These are phyloP conservation scores for Laterallus jamaicensis DNA, from an alignment of 2,113 vertebrate species.

Conservation along the genomic window DNA sequence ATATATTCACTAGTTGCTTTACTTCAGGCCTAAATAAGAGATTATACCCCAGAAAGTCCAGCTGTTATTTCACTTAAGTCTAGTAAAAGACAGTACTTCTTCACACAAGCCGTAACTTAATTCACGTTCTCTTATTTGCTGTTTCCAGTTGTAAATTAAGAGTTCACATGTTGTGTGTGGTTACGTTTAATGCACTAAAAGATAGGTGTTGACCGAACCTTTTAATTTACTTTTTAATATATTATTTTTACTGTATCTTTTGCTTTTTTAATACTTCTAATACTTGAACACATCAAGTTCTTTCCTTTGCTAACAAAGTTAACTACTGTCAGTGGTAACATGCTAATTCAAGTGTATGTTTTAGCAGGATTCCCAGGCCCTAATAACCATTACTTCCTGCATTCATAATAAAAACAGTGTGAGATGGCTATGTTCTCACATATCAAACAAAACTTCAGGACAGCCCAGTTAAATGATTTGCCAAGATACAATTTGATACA, in stretches of 20 bases:
- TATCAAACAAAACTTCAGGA: slow-evolving; percentile 50
- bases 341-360: slow-evolving; percentile 32
- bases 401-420: slow-evolving; percentile 49
- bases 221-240: not conserved
- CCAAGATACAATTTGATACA: slow-evolving; percentile 20
- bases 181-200: not conserved
- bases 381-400: slow-evolving; percentile 58
- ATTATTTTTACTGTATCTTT: not conserved
- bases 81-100: not conserved
- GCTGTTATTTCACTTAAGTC: slow-evolving; percentile 26
- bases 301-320: not conserved
- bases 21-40: not conserved
- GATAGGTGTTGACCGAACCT: not conserved
- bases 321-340: not conserved
- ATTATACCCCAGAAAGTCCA: not conserved
- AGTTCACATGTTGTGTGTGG: not conserved
- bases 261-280: not conserved
- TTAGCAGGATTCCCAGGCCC: slow-evolving; percentile 35
- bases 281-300: not conserved
- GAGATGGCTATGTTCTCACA: slow-evolving; percentile 43
- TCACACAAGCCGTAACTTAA: not conserved
- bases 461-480: slow-evolving; percentile 20
- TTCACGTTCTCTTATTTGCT: slow-evolving; percentile 1
- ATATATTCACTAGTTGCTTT: not conserved
- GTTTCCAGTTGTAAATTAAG: not conserved